These are phyloP conservation scores for Erythrocebus patas DNA, from an alignment of 2,113 vertebrate species.

Conservation along the genomic window DNA sequence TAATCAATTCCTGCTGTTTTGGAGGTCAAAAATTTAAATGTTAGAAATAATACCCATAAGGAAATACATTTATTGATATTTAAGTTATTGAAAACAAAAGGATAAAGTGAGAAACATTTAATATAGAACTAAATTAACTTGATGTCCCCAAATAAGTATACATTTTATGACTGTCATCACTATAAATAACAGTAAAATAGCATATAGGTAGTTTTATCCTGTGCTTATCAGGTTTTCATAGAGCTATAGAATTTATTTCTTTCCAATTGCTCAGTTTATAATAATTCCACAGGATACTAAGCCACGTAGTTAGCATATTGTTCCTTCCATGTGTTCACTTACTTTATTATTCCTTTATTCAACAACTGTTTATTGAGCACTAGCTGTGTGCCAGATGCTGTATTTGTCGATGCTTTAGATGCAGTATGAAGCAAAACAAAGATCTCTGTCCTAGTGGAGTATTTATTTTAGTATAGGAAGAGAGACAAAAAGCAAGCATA, in stretches of 20 bases:
- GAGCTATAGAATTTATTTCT: conserved; percentile 54
- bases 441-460: neutral
- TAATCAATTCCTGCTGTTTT: conserved; percentile 74
- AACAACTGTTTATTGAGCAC: neutral
- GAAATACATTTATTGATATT: conserved; percentile 63
- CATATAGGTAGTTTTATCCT: conserved; percentile 15
- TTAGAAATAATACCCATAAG: conserved; percentile 56
- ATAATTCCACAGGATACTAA: neutral
- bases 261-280: conserved; percentile 14
- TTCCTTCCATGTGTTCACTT: neutral
- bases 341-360: neutral
- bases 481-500: neutral
- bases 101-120: conserved; percentile 47
- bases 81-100: conserved; percentile 59
- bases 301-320: neutral
- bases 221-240: neutral
- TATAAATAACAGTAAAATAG: conserved; percentile 34
- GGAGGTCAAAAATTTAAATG: conserved; percentile 66
- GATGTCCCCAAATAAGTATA: conserved; percentile 32
- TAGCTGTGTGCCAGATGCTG: neutral
- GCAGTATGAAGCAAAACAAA: neutral
- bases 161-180: conserved; percentile 34
- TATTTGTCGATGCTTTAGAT: neutral
- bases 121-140: conserved; percentile 51
- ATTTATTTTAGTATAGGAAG: neutral